Percentiles rank a stretch among this genome's conserved stretches.
Conservation (phyloP, 37 sponge, comb jelly and placozoan genomes). For the Theonella swinhoei region DNA sequence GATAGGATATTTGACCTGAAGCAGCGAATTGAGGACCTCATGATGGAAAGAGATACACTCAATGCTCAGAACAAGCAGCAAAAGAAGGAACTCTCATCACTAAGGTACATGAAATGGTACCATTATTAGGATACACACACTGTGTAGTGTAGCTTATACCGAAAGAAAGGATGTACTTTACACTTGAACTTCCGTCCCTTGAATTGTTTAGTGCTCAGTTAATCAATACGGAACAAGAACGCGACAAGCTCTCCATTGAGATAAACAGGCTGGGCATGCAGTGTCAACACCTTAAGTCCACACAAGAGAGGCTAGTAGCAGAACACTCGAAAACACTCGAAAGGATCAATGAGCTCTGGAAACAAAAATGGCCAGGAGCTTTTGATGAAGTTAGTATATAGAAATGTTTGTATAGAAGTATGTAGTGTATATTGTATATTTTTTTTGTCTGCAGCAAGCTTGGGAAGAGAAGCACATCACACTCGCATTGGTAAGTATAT, state of each 20-base stretch:
- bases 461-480: constrained; percentile 74
- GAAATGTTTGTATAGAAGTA: background rate
- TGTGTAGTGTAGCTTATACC: too few species aligned
- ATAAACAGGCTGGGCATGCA: constrained; percentile 39
- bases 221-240: constrained; percentile 24
- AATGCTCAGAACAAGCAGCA: constrained; percentile 4
- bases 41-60: constrained; percentile 43
- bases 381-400: constrained; percentile 60
- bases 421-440: background rate
- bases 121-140: background rate
- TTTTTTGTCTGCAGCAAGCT: constrained; percentile 19
- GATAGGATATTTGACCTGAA: constrained; percentile 63
- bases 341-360: constrained; percentile 62
- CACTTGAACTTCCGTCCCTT: background rate
- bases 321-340: constrained; percentile 67
- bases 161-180: too few species aligned
- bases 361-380: constrained; percentile 56
- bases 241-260: constrained; percentile 33
- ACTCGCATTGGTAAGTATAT: constrained; percentile 37
- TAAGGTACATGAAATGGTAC: constrained; percentile 25
- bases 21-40: constrained; percentile 35
- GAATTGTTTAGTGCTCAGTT: constrained; percentile 23
- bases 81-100: constrained; percentile 12
- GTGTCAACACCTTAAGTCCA: constrained; percentile 50
- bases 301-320: constrained; percentile 39